Conservation (phyloP, 2,113 vertebrate species). For the Chionomys nivalis region DNA sequence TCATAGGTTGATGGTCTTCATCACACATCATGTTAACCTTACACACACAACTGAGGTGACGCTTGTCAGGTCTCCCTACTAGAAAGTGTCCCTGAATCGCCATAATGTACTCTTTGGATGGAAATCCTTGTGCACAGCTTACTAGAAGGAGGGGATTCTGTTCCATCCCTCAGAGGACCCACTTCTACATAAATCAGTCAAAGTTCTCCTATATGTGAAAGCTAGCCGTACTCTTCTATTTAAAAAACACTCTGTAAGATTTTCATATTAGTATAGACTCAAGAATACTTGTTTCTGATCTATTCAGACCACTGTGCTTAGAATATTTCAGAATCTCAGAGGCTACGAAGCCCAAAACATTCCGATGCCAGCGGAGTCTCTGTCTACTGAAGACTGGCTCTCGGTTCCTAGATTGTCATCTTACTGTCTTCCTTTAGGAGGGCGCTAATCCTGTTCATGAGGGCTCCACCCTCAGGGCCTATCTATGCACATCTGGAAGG, state of each 20-base stretch:
- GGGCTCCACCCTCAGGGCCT: background rate
- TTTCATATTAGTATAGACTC: background rate
- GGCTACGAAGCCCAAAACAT: background rate
- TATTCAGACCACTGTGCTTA: background rate
- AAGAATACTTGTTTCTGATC: conserved; percentile 34
- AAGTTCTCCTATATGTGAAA: background rate
- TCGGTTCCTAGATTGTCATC: background rate
- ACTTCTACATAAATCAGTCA: background rate
- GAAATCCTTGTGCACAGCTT: background rate
- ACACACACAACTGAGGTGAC: background rate
- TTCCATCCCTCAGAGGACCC: background rate
- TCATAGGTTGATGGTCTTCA: background rate
- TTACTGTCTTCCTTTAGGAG: background rate
- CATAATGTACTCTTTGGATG: background rate
- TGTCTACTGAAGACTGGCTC: background rate
- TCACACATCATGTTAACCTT: background rate
- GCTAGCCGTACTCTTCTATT: background rate
- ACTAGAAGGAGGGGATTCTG: background rate
- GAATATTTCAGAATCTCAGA: background rate
- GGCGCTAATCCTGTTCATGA: background rate
- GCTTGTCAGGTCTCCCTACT: background rate
- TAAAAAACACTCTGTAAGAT: background rate
- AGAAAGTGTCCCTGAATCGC: background rate
- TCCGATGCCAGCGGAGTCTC: background rate
- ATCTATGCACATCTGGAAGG: background rate